A percentile compares a stretch with the other conserved stretches of the same genome.
Evolutionary conservation across 2,797 vertebrate genomes (phyloP).

Genomic region (Ptychobarbus kaznakovi): DNA sequence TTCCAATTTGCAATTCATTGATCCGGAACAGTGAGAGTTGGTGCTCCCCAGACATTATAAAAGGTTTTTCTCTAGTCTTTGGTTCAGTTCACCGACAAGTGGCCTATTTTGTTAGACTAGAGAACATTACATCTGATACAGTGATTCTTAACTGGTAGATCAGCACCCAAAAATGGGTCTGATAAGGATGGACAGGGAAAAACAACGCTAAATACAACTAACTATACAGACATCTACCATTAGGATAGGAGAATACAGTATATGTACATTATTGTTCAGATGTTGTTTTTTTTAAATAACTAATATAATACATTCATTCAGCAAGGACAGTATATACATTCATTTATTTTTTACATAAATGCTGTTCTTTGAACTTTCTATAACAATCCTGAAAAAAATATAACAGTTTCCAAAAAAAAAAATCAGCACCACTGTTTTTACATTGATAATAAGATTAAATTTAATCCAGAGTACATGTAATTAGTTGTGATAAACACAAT

Average conservation of each 20-base stretch:
- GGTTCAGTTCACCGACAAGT: neutral
- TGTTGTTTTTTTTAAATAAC: neutral
- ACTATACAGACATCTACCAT: neutral
- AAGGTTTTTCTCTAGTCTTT: conserved; percentile 8
- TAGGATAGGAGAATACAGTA: neutral
- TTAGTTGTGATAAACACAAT: too few relatives aligned
- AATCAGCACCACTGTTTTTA: neutral
- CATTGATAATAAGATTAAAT: neutral
- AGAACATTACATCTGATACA: neutral
- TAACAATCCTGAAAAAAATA: neutral
- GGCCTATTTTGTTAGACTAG: neutral
- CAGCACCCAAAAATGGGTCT: neutral
- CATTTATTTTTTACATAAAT: neutral
- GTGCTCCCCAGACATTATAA: conserved; percentile 32
- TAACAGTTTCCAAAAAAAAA: neutral
- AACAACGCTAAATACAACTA: neutral
- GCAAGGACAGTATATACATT: too few relatives aligned
- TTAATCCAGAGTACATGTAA: too few relatives aligned
- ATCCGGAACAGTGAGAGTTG: conserved; percentile 24
- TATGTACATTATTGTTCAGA: too few relatives aligned
- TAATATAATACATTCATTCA: neutral
- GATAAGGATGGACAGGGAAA: neutral
- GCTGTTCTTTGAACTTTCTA: neutral
- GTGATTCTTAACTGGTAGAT: neutral
- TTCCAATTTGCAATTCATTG: conserved; percentile 54